Evolutionary conservation across 1,140 invertebrate genomes (phyloP), one percentile per base, ranked within the genome.

Genomic region (Caenorhabditis brenneri): DNA sequence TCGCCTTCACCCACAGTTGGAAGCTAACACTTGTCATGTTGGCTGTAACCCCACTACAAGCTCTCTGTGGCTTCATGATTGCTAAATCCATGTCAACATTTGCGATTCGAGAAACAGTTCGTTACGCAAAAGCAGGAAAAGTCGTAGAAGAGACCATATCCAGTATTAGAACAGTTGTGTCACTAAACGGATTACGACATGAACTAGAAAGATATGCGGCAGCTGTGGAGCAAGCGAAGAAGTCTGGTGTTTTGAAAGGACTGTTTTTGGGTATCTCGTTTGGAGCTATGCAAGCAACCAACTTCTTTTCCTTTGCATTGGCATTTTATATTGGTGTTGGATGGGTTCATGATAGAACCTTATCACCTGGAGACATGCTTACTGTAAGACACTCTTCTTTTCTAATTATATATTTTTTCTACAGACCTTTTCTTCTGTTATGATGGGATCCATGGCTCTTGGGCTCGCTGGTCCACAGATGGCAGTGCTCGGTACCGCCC

Each of bases 61-160:
- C 87, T 12, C 29, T 86, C 22, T 85, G 85, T 24, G 88, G 88
- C 10, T 80, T 53, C 31, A 87, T 87, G 24, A 89, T 89, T 6
- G 84, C 88, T 5, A 86, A 84, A 51, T 81, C 80, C 24, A 87
- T 90, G 80, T 86, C 86, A 10, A 80, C 79, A 29, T 85, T 86
- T n/a, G 93, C 83, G 12, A 39, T 79, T 22, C 79, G 53, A 46
- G 95, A 96, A 89, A 88, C 95, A 83, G 92, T 94, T 86, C 94
- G 95, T 3, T 95, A 95, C 88, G 94, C 94, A 2, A 92, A 93
- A 80, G 95, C 95, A 0, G 94, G 95, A 33, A 91, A 93, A 0
- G 93, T 96, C 4, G 95, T 95, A 0, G 95, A 95, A 90, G 95
- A 96, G 90, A 94, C 94, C 0, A 88, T 96, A 4, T 93, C 93